Conservation (phyloP, 2,113 vertebrate species). For the Poicephalus meyeri region DNA sequence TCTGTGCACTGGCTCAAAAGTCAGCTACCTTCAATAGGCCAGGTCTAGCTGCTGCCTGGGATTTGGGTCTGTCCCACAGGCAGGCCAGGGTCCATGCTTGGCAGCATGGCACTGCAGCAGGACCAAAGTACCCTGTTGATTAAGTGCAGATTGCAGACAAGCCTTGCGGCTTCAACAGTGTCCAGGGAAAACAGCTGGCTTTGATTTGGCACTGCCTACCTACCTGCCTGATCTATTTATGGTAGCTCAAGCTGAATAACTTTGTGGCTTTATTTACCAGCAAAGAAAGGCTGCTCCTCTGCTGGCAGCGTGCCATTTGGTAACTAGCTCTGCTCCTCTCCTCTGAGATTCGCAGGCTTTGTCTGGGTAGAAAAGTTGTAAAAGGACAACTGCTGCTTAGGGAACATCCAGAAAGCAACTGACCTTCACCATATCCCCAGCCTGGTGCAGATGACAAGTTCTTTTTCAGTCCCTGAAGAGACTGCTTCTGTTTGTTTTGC, state of each 20-base stretch:
- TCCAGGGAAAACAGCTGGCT: slow-evolving; percentile 63
- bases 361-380: slow-evolving; percentile 24
- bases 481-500: slow-evolving; percentile 36
- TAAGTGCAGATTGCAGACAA: slow-evolving; percentile 54
- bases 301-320: neutral
- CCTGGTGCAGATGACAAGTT: slow-evolving; percentile 22
- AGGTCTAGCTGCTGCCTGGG: slow-evolving; percentile 54
- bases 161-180: neutral
- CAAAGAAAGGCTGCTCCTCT: neutral
- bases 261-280: slow-evolving; percentile 10
- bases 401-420: slow-evolving; percentile 30
- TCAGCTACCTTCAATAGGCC: neutral
- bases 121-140: slow-evolving; percentile 13
- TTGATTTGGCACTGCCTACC: slow-evolving; percentile 19
- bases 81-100: neutral
- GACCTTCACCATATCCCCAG: slow-evolving; percentile 38
- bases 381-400: slow-evolving; percentile 56
- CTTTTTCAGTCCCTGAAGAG: slow-evolving; percentile 32
- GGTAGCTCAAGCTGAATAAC: slow-evolving; percentile 29
- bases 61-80: slow-evolving; percentile 44
- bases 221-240: slow-evolving; percentile 49
- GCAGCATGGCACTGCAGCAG: neutral
- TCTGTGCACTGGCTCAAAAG: slow-evolving; percentile 40
- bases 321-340: slow-evolving; percentile 5
- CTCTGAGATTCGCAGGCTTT: neutral